phyloP scores from a whole-genome alignment of 2,797 vertebrate species.

The Sebastiscus albofasciatus region DNA sequence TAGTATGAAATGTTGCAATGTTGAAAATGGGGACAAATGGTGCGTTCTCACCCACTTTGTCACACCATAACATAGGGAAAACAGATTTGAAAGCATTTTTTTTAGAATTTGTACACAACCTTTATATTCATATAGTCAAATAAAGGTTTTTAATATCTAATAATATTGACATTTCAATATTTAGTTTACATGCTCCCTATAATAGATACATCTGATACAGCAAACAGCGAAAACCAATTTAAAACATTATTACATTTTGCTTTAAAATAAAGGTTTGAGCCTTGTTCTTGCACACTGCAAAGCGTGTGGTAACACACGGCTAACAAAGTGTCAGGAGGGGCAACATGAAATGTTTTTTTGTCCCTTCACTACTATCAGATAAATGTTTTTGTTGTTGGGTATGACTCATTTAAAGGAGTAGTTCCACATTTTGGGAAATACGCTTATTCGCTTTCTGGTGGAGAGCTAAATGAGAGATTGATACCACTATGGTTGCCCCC shows the following conservation, averaged over 20 bases:
- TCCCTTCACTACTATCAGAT: neutral
- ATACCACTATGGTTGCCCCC: fast-evolving
- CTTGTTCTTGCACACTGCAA: too few species aligned
- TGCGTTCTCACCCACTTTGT: too few species aligned
- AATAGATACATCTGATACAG: neutral
- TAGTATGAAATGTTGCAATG: too few species aligned
- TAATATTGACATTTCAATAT: neutral
- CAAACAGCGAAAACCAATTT: neutral
- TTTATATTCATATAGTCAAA: neutral
- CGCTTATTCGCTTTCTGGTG: neutral
- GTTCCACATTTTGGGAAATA: neutral
- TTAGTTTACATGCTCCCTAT: neutral
- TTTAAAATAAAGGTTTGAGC: too few species aligned
- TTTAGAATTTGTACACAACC: neutral
- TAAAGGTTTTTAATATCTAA: neutral
- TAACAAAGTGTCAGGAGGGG: neutral
- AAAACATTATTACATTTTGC: too few species aligned
- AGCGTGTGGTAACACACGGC: too few species aligned
- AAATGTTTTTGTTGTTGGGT: neutral
- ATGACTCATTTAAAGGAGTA: neutral
- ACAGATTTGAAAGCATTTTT: too few species aligned
- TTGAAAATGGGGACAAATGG: too few species aligned
- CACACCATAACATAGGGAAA: too few species aligned
- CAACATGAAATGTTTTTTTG: neutral
- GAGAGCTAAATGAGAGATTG: too few species aligned